Evolutionary conservation across 2,888 invertebrate genomes (phyloP).

Genomic region (Pterostichus madidus): DNA sequence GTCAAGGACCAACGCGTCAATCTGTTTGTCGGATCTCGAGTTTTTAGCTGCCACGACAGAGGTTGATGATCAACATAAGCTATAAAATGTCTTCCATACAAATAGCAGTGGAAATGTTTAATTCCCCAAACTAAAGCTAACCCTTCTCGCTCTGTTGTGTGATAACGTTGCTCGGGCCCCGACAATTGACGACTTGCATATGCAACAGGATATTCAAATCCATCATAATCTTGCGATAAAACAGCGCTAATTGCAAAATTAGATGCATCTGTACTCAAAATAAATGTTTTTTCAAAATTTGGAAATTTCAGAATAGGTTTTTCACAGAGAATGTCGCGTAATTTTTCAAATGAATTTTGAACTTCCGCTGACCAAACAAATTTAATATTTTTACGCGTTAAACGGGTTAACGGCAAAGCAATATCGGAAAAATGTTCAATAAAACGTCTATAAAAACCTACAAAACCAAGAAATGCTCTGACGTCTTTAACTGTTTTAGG

Average conservation of each 20-base stretch:
- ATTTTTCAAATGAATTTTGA: neutral
- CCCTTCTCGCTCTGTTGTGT: conserved; percentile 67
- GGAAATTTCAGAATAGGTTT: conserved; percentile 22
- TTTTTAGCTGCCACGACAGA: conserved; percentile 67
- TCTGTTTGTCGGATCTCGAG: conserved; percentile 67
- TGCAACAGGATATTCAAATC: conserved; percentile 30
- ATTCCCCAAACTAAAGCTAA: conserved; percentile 68
- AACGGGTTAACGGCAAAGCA: neutral
- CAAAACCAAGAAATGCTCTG: no score
- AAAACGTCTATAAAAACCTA: no score
- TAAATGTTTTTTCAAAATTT: neutral
- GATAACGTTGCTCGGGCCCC: neutral
- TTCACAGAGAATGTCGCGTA: neutral
- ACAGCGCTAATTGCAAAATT: no score
- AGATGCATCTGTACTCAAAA: neutral
- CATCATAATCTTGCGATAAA: no score
- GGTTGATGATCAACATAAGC: conserved; percentile 68
- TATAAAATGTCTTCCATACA: conserved; percentile 67
- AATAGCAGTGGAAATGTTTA: conserved; percentile 68
- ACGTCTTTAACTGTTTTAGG: no score
- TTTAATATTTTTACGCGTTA: neutral
- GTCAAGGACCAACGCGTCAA: conserved; percentile 68
- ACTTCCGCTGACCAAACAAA: neutral
- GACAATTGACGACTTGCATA: conserved; percentile 14
- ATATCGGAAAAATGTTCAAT: no score